Evolutionary conservation across 2,888 invertebrate genomes (phyloP).

Genomic region (Polietes domitor): DNA sequence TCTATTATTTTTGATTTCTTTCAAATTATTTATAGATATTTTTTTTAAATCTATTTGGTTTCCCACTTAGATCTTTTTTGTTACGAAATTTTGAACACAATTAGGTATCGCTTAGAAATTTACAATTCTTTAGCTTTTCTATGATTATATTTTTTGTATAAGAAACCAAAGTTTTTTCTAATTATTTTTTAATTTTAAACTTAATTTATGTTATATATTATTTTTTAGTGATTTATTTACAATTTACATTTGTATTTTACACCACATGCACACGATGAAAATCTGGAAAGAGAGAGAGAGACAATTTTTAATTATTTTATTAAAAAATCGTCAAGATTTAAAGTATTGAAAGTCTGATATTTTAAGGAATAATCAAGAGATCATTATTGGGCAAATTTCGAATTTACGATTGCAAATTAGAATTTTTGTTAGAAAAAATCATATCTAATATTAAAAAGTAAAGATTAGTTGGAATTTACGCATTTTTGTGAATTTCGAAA

Average conservation of each 20-base stretch:
- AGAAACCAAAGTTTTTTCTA: constrained; percentile 54
- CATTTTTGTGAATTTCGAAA: no score
- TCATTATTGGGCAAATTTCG: no score
- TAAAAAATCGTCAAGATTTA: neutral
- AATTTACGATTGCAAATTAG: no score
- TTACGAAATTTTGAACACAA: constrained; percentile 68
- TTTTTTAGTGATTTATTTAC: constrained; percentile 62
- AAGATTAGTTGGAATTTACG: no score
- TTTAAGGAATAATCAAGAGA: no score
- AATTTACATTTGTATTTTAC: constrained; percentile 66
- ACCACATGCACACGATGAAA: constrained; percentile 31
- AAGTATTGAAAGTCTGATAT: neutral
- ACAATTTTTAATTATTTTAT: neutral
- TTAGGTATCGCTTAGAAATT: constrained; percentile 68
- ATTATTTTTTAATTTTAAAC: constrained; percentile 27
- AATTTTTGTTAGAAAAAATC: no score
- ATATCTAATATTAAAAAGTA: no score
- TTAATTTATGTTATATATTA: constrained; percentile 37
- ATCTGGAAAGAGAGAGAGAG: constrained; percentile 57
- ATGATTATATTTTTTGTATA: constrained; percentile 32
- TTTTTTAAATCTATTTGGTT: constrained; percentile 39
- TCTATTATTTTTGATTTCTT: constrained; percentile 19
- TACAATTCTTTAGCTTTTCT: constrained; percentile 66
- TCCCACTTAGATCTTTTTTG: constrained; percentile 45
- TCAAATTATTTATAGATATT: constrained; percentile 46